Evolutionary conservation across 92 coral and sea anemone species (phyloP).

Genomic region (Paragorgia papillata): DNA sequence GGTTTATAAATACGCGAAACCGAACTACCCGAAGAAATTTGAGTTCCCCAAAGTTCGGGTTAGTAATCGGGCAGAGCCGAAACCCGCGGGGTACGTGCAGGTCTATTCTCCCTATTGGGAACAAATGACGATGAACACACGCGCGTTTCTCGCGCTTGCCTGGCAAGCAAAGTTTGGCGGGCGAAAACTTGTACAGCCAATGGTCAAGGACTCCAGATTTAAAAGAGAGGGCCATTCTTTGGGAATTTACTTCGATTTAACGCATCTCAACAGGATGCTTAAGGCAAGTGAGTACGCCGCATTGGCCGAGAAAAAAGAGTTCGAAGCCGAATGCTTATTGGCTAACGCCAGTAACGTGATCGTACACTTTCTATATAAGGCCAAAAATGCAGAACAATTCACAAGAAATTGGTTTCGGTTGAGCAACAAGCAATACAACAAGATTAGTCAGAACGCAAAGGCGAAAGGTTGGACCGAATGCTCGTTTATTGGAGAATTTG

Average conservation of each 20-base stretch:
- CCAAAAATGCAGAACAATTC: conserved; percentile 58
- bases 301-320: conserved; percentile 65
- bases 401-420: conserved; percentile 70
- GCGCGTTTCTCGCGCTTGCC: conserved; percentile 76
- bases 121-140: conserved; percentile 84
- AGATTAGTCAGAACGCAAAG: conserved; percentile 48
- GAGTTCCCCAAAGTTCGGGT: too few relatives aligned
- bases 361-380: conserved; percentile 75
- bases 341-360: conserved; percentile 50
- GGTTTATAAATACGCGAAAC: too few relatives aligned
- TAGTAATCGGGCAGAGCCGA: too few relatives aligned
- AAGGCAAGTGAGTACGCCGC: conserved; percentile 56
- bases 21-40: too few relatives aligned
- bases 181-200: conserved; percentile 78
- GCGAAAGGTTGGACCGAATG: conserved; percentile 79
- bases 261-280: conserved; percentile 65
- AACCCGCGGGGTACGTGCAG: not conserved
- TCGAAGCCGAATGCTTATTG: conserved; percentile 63
- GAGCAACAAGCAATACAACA: conserved; percentile 48
- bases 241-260: conserved; percentile 73
- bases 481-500: conserved; percentile 70
- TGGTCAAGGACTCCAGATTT: conserved; percentile 86
- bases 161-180: conserved; percentile 67
- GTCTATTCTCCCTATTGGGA: conserved; percentile 73
- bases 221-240: conserved; percentile 81